Evolutionary conservation across 2,113 vertebrate genomes (phyloP), one percentile per base, ranked within the genome.

Genomic region (Tor tambroides): DNA sequence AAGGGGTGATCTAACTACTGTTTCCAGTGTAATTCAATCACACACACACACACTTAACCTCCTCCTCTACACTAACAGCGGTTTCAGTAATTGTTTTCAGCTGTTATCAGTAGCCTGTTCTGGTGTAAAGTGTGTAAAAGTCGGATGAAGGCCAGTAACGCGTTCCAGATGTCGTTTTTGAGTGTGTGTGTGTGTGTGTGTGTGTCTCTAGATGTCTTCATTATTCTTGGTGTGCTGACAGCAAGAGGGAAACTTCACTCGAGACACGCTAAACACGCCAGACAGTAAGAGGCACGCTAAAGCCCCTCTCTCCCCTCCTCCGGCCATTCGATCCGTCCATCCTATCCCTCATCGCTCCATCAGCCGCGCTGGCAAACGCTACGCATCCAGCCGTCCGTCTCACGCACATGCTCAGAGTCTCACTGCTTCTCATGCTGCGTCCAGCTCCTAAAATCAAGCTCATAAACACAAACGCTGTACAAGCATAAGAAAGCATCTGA

Each of bases 81-180:
- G 51, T 38, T 41, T 72, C 19, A 6, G 49, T 80, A 80, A 80
- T 80, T 35, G 78, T 41, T 80, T 80, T 80, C 80, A 67, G 80
- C 80, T 82, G 80, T 82, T 82, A 82, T 46, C 61, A 82, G 80
- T 65, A 82, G 80, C 59, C 38, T 63, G 80, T 82, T 82, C 23
- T 82, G 38, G 61, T 82, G 38, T 65, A 67, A 67, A 67, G 59
- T 63, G 77, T 38, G 78, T 63, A 35, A 80, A 80, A 61, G 54
- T 26, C 78, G 23, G 78, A 80, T 63, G 54, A 80, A 15, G 78
- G 32, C 12, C 78, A 80, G 78, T 63, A 61, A 82, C 10, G 61
- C 38, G 0, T 82, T 82, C 80, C 80, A 82, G 80, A 82, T 82
- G 80, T 67, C 28, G 49, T 85, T 61, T 77, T 2, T n/a, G 21